These are phyloP conservation scores for Pectinophora gossypiella DNA, from an alignment of 1,140 invertebrate genomes.

Conservation along the genomic window DNA sequence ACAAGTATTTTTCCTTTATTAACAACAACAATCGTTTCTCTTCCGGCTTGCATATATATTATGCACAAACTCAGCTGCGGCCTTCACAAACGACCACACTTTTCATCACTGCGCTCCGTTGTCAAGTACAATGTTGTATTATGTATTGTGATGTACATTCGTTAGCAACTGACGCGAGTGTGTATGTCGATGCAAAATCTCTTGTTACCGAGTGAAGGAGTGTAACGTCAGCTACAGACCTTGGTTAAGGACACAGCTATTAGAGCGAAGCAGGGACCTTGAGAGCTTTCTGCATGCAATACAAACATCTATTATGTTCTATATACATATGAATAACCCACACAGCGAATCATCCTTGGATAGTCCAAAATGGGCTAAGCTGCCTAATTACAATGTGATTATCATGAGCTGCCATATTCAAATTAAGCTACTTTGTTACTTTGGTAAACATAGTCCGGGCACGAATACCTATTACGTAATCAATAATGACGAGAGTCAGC, in stretches of 20 bases:
- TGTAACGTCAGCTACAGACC: constrained; percentile 61
- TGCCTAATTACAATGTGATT: background rate
- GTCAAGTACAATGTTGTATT: background rate
- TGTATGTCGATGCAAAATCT: constrained; percentile 36
- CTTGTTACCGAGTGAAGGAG: constrained; percentile 51
- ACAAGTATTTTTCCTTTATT: background rate
- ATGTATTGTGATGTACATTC: background rate
- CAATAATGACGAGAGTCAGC: background rate
- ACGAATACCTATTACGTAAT: background rate
- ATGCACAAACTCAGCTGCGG: background rate
- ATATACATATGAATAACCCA: constrained; percentile 1
- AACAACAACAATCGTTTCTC: background rate
- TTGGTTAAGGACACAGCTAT: constrained; percentile 60
- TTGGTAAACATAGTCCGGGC: background rate
- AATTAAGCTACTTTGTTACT: background rate
- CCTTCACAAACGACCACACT: background rate
- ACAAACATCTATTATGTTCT: constrained; percentile 27
- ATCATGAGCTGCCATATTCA: background rate
- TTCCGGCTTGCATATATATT: background rate
- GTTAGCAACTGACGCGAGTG: constrained; percentile 18
- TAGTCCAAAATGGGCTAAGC: background rate
- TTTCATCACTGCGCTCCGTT: background rate
- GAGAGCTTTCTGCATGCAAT: constrained; percentile 49
- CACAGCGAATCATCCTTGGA: constrained; percentile 4
- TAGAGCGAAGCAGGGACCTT: constrained; percentile 58